Evolutionary conservation across 2,113 vertebrate genomes (phyloP).

Genomic region (Oryzias melastigma): DNA sequence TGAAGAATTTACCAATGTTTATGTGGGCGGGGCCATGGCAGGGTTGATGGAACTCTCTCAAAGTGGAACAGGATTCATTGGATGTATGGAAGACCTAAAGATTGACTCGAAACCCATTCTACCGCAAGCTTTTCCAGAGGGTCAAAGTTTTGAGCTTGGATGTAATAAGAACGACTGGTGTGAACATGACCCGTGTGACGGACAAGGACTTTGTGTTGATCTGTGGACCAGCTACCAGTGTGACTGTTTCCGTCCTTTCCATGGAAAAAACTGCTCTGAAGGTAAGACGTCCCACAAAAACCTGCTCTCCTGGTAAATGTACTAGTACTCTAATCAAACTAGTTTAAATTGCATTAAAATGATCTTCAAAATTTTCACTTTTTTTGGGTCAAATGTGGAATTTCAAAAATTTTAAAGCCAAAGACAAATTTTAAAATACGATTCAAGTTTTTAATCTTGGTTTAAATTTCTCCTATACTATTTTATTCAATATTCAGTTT

Average conservation of each 20-base stretch:
- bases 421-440: no score
- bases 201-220: constrained; percentile 83
- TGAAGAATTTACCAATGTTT: constrained; percentile 43
- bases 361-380: no score
- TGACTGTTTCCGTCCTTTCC: constrained; percentile 83
- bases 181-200: constrained; percentile 77
- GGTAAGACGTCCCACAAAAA: constrained; percentile 73
- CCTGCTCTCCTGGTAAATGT: background rate
- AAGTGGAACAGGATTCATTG: constrained; percentile 76
- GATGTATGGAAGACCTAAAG: constrained; percentile 86
- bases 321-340: no score
- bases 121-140: constrained; percentile 62
- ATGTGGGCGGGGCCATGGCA: constrained; percentile 77
- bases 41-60: constrained; percentile 53
- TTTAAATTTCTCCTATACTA: no score
- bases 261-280: constrained; percentile 75
- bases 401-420: no score
- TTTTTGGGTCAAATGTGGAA: no score
- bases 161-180: constrained; percentile 87
- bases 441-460: no score
- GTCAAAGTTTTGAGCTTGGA: constrained; percentile 55
- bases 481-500: no score
- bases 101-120: constrained; percentile 77
- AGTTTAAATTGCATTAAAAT: no score
- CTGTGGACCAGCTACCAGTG: constrained; percentile 87